phyloP scores from a whole-genome alignment of 2,888 invertebrate species.

The Therioaphis trifolii region DNA sequence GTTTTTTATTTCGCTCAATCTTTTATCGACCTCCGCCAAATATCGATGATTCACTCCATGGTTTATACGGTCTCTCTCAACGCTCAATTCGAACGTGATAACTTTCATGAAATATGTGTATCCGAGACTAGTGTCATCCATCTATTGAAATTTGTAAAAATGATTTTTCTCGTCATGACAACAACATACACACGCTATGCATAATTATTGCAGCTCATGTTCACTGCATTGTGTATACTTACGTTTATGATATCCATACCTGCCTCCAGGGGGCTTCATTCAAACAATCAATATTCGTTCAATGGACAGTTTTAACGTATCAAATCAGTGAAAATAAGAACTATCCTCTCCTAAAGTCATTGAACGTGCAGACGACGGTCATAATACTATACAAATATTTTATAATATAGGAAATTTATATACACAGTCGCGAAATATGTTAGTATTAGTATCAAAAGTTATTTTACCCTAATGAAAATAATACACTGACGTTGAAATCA shows the following conservation, averaged over 20 bases:
- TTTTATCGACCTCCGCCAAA: constrained; percentile 39
- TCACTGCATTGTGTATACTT: neutral
- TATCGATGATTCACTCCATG: neutral
- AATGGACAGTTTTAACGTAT: neutral
- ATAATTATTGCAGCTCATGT: neutral
- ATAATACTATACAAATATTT: no score
- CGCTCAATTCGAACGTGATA: constrained; percentile 32
- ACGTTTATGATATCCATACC: neutral
- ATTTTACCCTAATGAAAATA: no score
- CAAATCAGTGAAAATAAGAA: neutral
- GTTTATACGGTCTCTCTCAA: neutral
- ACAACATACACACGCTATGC: neutral
- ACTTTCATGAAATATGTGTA: constrained; percentile 31
- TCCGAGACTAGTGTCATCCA: neutral
- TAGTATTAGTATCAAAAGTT: no score
- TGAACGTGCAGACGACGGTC: neutral
- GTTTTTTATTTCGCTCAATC: constrained; percentile 35
- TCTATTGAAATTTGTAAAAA: constrained; percentile 15
- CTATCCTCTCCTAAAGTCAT: neutral
- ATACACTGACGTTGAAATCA: no score
- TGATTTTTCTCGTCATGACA: neutral
- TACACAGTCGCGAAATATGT: no score
- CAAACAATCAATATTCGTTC: neutral
- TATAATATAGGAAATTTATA: no score
- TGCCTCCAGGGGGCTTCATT: neutral